phyloP scores from a whole-genome alignment of 2,888 invertebrate species.

The Sminthurides aquaticus region DNA sequence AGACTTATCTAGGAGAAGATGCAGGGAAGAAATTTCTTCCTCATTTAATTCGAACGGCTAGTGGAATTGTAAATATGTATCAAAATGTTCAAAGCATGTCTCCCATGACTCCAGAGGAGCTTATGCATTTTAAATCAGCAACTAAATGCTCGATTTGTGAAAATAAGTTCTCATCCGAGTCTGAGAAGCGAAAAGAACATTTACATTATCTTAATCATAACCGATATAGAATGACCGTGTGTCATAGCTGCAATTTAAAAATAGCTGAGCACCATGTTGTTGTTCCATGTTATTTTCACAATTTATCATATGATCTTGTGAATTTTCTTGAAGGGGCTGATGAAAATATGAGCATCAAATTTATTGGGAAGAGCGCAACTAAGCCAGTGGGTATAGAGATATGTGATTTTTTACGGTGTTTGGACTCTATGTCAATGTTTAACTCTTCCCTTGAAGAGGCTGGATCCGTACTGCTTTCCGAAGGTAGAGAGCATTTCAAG shows the following conservation, averaged over 20 bases:
- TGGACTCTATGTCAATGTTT: not conserved
- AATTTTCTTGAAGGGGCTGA: not conserved
- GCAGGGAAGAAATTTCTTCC: not conserved
- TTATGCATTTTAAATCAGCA: not conserved
- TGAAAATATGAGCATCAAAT: not conserved
- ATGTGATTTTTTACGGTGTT: not conserved
- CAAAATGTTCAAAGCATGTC: not conserved
- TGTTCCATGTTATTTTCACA: not conserved
- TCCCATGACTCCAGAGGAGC: not conserved
- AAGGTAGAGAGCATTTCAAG: not conserved
- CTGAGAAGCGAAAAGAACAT: not conserved
- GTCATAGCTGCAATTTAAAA: not conserved
- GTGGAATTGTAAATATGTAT: not conserved
- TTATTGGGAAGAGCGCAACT: not conserved
- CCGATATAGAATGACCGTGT: not conserved
- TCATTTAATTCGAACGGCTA: not conserved
- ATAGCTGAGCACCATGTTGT: not conserved
- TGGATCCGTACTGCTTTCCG: not conserved
- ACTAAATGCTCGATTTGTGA: not conserved
- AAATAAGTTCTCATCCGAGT: not conserved
- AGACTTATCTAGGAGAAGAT: not conserved
- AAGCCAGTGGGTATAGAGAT: not conserved
- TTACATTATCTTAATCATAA: not conserved
- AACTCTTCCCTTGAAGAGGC: not conserved
- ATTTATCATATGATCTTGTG: not conserved